Evolutionary conservation across 2,113 vertebrate genomes (phyloP), one percentile per base, ranked within the genome.

Genomic region (Diadophis punctatus): DNA sequence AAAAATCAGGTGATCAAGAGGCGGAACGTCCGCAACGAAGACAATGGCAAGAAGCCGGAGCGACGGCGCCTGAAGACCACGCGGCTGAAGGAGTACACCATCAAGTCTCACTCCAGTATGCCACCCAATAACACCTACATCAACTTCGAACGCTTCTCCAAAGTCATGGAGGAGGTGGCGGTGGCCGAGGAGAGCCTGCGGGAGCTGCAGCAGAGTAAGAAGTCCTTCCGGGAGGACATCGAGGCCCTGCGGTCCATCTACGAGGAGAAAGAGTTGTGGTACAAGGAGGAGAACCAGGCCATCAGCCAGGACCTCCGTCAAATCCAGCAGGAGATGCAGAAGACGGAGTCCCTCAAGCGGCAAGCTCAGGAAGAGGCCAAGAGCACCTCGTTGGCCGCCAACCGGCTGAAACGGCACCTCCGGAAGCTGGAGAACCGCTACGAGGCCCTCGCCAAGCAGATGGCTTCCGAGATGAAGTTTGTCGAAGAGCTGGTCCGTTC

Each of bases 31-130:
- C 98, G 99, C 23, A 98, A 97, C 0, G 99, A 99, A 92, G 99
- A 99, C 93, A 98, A 95, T 4, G 95, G 98, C 93, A 98, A 98
- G 95, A 98, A 98, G 93, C 97, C 98, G 0, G 99, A 99, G 96
- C 98, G 99, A 4, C 97, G 99, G 4, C 98, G 99, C 34, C 98
- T 99, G 95, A 99, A 99, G 97, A 99, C 99, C 0, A 99, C 99
- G 0, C 99, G 99, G 49, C 98, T 99, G 93, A 99, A 99, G 97
- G 99, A 99, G 96, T 99, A 99, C 98, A 99, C 99, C 95, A 99
- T 99, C 97, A 99, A 99, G 94, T 99, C 99, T 0, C 99, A 99
- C 97, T 99, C 99, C 23, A 99, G 99, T 98, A 99, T 99, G 99
- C 99, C 99, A 0, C 99, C 99, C 58, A 99, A 99, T 98, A 99